phyloP scores from a whole-genome alignment of 1,140 invertebrate genomes.

The Trichomalopsis sarcophagae region DNA sequence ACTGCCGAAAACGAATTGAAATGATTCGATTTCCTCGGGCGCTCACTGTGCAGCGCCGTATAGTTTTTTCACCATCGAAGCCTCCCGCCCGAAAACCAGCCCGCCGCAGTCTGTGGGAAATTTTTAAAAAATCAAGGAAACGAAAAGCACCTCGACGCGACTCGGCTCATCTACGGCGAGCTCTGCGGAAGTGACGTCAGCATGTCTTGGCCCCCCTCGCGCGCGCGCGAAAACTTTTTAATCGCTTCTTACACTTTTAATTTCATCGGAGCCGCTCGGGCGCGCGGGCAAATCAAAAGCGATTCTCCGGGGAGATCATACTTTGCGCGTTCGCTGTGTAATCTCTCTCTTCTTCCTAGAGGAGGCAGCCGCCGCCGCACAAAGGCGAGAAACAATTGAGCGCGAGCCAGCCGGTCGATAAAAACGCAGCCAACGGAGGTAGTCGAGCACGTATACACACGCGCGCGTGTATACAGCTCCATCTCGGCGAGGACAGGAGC shows the following conservation, averaged over 20 bases:
- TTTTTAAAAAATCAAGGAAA: not conserved
- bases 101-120: not conserved
- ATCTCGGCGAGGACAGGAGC: not conserved
- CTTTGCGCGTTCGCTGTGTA: not conserved
- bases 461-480: not conserved
- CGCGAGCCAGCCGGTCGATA: not conserved
- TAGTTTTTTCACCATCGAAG: not conserved
- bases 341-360: no score
- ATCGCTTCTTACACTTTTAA: constrained; percentile 34
- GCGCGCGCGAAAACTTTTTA: constrained; percentile 27
- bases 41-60: not conserved
- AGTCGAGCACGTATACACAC: not conserved
- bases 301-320: not conserved
- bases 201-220: constrained; percentile 46
- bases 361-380: not conserved
- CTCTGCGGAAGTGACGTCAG: constrained; percentile 59
- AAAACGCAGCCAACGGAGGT: not conserved
- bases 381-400: not conserved
- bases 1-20: not conserved
- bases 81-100: not conserved
- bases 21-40: not conserved
- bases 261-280: constrained; percentile 7
- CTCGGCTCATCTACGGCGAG: constrained; percentile 5
- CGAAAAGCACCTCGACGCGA: not conserved
- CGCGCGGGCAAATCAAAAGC: not conserved